Evolutionary conservation across 2,797 vertebrate genomes (phyloP).

Genomic region (Phrynocephalus forsythii): DNA sequence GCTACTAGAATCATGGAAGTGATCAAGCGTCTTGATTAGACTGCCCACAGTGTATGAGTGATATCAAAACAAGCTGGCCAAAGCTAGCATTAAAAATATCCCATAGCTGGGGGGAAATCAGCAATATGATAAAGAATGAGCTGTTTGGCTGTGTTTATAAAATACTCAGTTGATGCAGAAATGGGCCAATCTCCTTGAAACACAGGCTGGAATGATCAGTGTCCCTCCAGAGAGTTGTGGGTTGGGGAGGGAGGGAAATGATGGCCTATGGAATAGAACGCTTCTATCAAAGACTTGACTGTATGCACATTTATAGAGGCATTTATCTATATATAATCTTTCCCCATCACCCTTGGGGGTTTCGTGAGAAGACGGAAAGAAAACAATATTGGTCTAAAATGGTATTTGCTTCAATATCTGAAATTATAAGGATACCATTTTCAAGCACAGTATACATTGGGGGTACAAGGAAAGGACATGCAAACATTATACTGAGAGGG

Average conservation of each 20-base stretch:
- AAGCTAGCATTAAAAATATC: conserved; percentile 56
- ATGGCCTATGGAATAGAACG: conserved; percentile 55
- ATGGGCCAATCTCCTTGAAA: conserved; percentile 61
- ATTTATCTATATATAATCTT: conserved; percentile 63
- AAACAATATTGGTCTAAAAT: conserved; percentile 72
- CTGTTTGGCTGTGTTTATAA: conserved; percentile 40
- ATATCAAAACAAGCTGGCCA: conserved; percentile 59
- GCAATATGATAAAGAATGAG: conserved; percentile 42
- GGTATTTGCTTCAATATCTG: conserved; percentile 68
- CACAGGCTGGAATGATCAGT: conserved; percentile 56
- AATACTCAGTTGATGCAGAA: conserved; percentile 54
- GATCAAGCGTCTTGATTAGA: conserved; percentile 60
- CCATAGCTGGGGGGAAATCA: conserved; percentile 41
- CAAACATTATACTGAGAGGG: conserved; percentile 5
- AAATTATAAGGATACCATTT: conserved; percentile 24
- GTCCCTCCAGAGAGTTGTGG: conserved; percentile 52
- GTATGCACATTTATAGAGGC: conserved; percentile 39
- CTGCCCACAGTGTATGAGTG: conserved; percentile 54
- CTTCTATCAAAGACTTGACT: conserved; percentile 59
- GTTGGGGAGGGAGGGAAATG: conserved; percentile 17
- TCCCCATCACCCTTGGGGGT: conserved; percentile 70
- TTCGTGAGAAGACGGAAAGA: conserved; percentile 54
- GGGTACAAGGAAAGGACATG: conserved; percentile 21
- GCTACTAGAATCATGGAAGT: conserved; percentile 56
- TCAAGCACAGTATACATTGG: conserved; percentile 40